Percentiles rank a stretch among this genome's conserved stretches.
phyloP scores from a whole-genome alignment of 2,888 invertebrate genomes.

The Polyommatus iphigenia region DNA sequence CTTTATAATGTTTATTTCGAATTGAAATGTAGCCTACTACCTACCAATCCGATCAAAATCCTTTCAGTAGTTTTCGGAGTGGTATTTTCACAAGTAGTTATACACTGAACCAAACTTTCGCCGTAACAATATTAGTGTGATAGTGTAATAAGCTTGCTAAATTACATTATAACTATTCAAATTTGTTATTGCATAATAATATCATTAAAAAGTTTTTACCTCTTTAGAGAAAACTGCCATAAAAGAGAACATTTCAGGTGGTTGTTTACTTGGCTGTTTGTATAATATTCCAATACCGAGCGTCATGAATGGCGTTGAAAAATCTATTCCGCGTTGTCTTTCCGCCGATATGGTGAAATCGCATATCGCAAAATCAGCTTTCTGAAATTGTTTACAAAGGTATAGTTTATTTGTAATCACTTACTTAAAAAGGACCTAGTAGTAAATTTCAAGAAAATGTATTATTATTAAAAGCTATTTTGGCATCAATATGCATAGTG shows the following conservation, averaged over 20 bases:
- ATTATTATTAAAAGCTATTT: too few relatives aligned
- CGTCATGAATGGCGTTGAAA: constrained; percentile 97
- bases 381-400: constrained; percentile 67
- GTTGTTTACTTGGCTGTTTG: constrained; percentile 90
- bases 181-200: not conserved
- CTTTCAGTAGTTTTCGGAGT: not conserved
- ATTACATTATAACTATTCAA: not conserved
- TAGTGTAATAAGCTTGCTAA: not conserved
- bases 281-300: constrained; percentile 94
- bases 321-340: constrained; percentile 93
- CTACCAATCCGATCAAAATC: too few relatives aligned
- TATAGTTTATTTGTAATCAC: too few relatives aligned
- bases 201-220: constrained; percentile 47
- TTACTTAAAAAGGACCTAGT: too few relatives aligned
- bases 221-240: constrained; percentile 92
- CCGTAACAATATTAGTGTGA: not conserved
- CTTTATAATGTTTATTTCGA: too few relatives aligned
- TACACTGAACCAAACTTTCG: too few relatives aligned
- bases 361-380: constrained; percentile 94
- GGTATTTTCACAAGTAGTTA: too few relatives aligned
- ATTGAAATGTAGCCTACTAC: too few relatives aligned
- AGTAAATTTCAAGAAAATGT: too few relatives aligned
- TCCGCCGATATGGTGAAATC: constrained; percentile 93
- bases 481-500: too few relatives aligned
- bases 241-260: constrained; percentile 95